phyloP scores from a whole-genome alignment of 2,113 vertebrate species.

The Uria lomvia region DNA sequence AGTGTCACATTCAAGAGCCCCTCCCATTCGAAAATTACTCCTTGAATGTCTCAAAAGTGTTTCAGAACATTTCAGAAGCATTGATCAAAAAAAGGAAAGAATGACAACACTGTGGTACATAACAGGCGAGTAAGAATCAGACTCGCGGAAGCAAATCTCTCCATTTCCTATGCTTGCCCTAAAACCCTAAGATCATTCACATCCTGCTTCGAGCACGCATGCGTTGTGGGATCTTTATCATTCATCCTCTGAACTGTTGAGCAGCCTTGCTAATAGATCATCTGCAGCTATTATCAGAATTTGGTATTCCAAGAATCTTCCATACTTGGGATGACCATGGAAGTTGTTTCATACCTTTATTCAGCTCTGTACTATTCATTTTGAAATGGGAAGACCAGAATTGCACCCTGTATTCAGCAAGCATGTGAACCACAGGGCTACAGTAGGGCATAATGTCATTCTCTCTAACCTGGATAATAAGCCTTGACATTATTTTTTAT shows the following conservation, averaged over 20 bases:
- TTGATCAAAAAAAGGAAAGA: background rate
- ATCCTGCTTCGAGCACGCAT: background rate
- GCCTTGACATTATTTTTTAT: background rate
- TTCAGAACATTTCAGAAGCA: background rate
- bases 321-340: background rate
- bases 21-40: background rate
- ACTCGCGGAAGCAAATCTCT: background rate
- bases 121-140: background rate
- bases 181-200: background rate
- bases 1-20: background rate
- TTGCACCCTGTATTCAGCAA: background rate
- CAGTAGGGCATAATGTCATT: background rate
- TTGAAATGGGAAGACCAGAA: background rate
- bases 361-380: background rate
- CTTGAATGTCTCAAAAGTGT: background rate
- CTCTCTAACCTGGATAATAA: background rate
- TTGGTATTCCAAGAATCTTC: background rate
- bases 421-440: background rate
- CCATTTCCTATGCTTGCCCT: background rate
- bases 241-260: background rate
- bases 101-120: background rate
- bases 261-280: background rate
- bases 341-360: background rate
- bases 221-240: background rate
- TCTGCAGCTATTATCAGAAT: background rate